phyloP scores from a whole-genome alignment of 2,888 invertebrate genomes.

The Teleogryllus oceanicus region DNA sequence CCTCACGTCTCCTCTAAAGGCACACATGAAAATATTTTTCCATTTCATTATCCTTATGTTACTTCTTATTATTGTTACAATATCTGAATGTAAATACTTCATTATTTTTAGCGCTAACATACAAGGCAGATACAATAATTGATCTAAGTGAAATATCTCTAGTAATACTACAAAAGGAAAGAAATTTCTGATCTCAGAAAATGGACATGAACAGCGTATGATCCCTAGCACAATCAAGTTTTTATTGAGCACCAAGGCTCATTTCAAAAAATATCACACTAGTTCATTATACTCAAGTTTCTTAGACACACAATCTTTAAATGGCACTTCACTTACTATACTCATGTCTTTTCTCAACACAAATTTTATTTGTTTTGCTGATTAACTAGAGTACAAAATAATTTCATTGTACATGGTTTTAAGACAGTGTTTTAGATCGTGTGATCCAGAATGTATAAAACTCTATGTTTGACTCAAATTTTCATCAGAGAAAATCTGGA shows the following conservation, averaged over 20 bases:
- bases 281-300: slow-evolving; percentile 23
- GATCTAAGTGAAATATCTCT: slow-evolving; percentile 32
- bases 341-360: not conserved
- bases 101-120: slow-evolving; percentile 29
- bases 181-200: slow-evolving; percentile 31
- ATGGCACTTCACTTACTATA: not conserved
- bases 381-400: slow-evolving; percentile 18
- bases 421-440: not conserved
- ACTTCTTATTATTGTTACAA: slow-evolving; percentile 20
- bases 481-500: slow-evolving; percentile 3
- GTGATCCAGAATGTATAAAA: slow-evolving; percentile 7
- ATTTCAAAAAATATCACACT: slow-evolving; percentile 31
- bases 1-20: slow-evolving; percentile 32
- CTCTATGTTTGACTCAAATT: not conserved
- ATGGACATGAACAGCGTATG: slow-evolving; percentile 28
- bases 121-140: slow-evolving; percentile 33
- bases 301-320: not conserved
- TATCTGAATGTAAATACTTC: slow-evolving; percentile 28
- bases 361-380: slow-evolving; percentile 19
- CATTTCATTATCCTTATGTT: slow-evolving; percentile 26
- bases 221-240: slow-evolving; percentile 28
- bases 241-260: slow-evolving; percentile 29
- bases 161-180: slow-evolving; percentile 36
- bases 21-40: slow-evolving; percentile 31
- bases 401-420: not conserved